Conservation (phyloP, 2,888 invertebrate species). For the Leucophenga montana region DNA sequence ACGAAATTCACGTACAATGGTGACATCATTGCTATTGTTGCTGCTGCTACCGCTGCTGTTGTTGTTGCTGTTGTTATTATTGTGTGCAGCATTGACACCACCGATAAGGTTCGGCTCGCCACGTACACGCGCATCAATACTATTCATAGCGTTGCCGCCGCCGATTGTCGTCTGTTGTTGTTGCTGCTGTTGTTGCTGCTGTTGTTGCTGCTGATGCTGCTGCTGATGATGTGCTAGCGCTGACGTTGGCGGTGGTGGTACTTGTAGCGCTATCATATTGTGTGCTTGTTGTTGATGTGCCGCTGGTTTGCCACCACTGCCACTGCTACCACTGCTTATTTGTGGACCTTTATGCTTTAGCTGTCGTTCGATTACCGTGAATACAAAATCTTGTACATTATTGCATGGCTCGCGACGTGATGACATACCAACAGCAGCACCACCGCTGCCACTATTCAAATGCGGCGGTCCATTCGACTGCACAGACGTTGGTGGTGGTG, state of each 20-base stretch:
- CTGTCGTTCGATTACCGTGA: constrained; percentile 87
- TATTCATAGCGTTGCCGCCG: constrained; percentile 9
- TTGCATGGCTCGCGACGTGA: constrained; percentile 70
- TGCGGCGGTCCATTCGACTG: constrained; percentile 58
- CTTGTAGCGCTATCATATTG: constrained; percentile 25
- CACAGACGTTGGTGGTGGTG: constrained; percentile 31
- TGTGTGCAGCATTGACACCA: not conserved
- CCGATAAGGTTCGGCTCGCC: not conserved
- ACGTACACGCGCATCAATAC: constrained; percentile 5
- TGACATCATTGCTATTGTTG: constrained; percentile 64
- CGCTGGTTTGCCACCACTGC: constrained; percentile 15
- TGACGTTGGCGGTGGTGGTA: constrained; percentile 43
- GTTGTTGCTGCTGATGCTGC: constrained; percentile 36
- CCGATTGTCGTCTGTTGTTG: constrained; percentile 6
- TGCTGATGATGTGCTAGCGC: constrained; percentile 17
- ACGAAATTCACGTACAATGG: constrained; percentile 73
- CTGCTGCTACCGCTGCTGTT: constrained; percentile 47
- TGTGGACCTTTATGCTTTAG: constrained; percentile 78
- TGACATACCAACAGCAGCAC: too few species aligned
- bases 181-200: constrained; percentile 31
- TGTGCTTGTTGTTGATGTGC: constrained; percentile 12
- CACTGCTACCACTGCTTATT: constrained; percentile 35
- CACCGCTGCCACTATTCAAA: constrained; percentile 25
- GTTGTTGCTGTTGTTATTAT: constrained; percentile 28
- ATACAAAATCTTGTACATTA: constrained; percentile 87